A percentile compares a stretch with the other conserved stretches of the same genome.
These are phyloP conservation scores for Vidua macroura DNA, from an alignment of 2,113 vertebrate genomes.

Conservation along the genomic window DNA sequence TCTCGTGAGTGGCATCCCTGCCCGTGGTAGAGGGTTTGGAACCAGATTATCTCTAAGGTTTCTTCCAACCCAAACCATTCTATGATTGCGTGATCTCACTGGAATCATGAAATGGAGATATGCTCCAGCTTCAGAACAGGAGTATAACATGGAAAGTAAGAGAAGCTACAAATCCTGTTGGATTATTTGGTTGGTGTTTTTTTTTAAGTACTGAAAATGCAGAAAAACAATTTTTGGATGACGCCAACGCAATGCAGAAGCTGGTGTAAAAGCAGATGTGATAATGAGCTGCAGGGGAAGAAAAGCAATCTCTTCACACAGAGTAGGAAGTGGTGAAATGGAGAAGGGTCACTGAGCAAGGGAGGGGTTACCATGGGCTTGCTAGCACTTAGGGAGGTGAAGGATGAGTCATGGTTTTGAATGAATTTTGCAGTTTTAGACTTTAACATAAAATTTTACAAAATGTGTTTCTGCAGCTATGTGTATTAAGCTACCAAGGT, in stretches of 20 bases:
- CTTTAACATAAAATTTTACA: not conserved
- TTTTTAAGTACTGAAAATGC: not conserved
- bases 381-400: not conserved
- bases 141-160: not conserved
- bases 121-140: not conserved
- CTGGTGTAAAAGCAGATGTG: not conserved
- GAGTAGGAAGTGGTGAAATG: not conserved
- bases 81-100: not conserved
- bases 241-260: not conserved
- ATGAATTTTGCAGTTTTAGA: not conserved
- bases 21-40: not conserved
- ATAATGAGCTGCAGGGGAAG: not conserved
- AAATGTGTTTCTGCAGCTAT: not conserved
- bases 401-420: not conserved
- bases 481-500: not conserved
- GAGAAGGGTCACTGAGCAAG: not conserved
- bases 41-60: not conserved
- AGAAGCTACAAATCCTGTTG: not conserved
- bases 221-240: not conserved
- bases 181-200: not conserved
- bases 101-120: too few relatives aligned
- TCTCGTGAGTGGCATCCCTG: not conserved
- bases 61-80: not conserved
- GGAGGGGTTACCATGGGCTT: not conserved
- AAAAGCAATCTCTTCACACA: not conserved